Percentiles rank a stretch among this genome's conserved stretches.
phyloP scores from a whole-genome alignment of 2,888 invertebrate species.

The Muschampia plurimacula region DNA sequence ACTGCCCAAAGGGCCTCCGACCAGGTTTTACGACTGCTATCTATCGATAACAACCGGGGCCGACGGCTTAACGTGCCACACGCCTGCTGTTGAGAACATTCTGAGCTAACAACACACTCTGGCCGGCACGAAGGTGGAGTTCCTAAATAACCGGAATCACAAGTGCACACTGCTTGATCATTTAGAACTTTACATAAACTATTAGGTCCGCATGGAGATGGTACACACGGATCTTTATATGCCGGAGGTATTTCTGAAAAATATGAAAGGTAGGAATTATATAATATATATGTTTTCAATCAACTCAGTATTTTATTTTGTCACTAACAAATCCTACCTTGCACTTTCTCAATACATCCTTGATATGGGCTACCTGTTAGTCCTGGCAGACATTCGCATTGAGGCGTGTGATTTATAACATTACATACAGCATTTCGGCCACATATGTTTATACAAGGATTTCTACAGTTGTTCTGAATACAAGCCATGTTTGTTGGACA shows the following conservation, averaged over 20 bases:
- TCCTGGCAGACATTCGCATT: constrained; percentile 88
- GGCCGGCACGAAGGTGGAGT: constrained; percentile 88
- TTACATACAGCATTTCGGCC: constrained; percentile 90
- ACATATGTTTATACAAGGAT: constrained; percentile 91
- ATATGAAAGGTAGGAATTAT: constrained; percentile 2
- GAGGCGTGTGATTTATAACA: constrained; percentile 89
- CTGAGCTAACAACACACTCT: constrained; percentile 88
- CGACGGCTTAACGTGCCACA: too few species aligned
- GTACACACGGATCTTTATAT: constrained; percentile 88
- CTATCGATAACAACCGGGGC: too few species aligned
- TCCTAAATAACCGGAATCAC: constrained; percentile 81
- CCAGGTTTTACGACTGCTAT: too few species aligned
- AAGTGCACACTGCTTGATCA: constrained; percentile 90
- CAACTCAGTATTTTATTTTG: not conserved
- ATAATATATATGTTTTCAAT: not conserved
- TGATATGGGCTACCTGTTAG: constrained; percentile 87
- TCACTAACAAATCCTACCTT: constrained; percentile 56
- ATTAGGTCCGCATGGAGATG: constrained; percentile 91
- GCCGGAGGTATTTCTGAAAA: constrained; percentile 63
- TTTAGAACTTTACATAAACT: constrained; percentile 90
- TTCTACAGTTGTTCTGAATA: constrained; percentile 89
- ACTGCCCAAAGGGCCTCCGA: too few species aligned
- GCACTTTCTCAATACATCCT: constrained; percentile 75
- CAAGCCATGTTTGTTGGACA: constrained; percentile 90
- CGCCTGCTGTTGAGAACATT: constrained; percentile 88